Percentiles rank a stretch among this genome's conserved stretches.
These are phyloP conservation scores for Pelusios castaneus DNA, from an alignment of 2,113 vertebrate species.

Conservation along the genomic window DNA sequence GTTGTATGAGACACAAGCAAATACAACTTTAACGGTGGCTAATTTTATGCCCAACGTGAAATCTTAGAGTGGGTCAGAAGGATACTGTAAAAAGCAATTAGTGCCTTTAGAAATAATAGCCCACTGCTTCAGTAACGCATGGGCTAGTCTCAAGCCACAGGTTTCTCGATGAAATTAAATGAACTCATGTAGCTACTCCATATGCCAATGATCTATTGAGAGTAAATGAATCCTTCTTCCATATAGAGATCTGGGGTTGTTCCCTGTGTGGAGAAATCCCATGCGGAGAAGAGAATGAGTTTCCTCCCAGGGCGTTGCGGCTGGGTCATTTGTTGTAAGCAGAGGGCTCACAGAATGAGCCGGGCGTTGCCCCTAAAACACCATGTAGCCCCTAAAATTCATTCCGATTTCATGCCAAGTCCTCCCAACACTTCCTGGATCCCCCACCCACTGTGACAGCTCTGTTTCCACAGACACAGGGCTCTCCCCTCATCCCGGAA, in stretches of 20 bases:
- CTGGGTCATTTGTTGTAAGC: neutral
- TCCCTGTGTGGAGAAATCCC: neutral
- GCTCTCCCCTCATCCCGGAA: neutral
- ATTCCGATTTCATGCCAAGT: accelerated
- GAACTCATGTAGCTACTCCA: conserved; percentile 42
- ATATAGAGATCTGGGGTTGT: neutral
- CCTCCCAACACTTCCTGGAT: neutral
- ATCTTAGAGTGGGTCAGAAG: conserved; percentile 65
- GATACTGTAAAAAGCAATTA: conserved; percentile 71
- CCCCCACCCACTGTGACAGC: neutral
- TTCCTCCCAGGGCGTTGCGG: neutral
- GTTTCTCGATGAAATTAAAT: conserved; percentile 65
- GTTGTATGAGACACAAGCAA: conserved; percentile 45
- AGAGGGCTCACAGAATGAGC: neutral
- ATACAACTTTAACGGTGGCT: conserved; percentile 48
- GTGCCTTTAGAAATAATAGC: conserved; percentile 67
- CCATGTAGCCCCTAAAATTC: neutral
- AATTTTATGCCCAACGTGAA: conserved; percentile 67
- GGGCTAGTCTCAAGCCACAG: conserved; percentile 50
- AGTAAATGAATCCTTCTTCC: neutral
- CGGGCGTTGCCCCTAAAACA: neutral
- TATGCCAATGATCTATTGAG: conserved; percentile 29
- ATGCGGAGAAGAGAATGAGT: neutral
- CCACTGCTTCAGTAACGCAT: conserved; percentile 61
- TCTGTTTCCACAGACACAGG: neutral